These are phyloP conservation scores for Stomorhina lunata DNA, from an alignment of 2,888 invertebrate species.

Conservation along the genomic window DNA sequence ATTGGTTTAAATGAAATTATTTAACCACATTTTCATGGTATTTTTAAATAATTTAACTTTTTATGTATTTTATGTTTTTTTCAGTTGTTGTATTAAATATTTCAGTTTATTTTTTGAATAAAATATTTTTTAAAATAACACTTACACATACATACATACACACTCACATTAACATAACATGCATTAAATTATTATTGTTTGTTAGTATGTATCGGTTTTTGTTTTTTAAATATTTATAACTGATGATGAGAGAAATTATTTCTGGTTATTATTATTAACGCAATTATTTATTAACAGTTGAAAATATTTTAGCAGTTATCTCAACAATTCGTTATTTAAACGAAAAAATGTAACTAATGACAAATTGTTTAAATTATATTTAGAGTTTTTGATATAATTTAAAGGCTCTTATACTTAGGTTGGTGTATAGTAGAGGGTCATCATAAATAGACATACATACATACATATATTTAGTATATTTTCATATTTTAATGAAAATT, in stretches of 20 bases:
- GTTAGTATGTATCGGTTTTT: neutral
- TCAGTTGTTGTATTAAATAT: constrained; percentile 23
- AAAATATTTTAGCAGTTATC: neutral
- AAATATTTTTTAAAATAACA: constrained; percentile 26
- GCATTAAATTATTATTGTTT: neutral
- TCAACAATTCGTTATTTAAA: neutral
- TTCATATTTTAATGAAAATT: too few species aligned
- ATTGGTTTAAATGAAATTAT: constrained; percentile 64
- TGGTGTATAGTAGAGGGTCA: too few species aligned
- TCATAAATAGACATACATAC: too few species aligned
- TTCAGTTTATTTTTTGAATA: constrained; percentile 20
- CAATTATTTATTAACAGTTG: constrained; percentile 5
- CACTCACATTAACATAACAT: too few species aligned
- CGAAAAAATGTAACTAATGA: too few species aligned
- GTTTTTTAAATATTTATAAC: neutral
- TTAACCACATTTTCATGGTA: constrained; percentile 63
- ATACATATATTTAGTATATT: too few species aligned
- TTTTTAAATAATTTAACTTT: constrained; percentile 48
- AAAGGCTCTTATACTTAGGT: too few species aligned
- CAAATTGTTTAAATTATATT: too few species aligned
- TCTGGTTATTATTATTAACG: neutral
- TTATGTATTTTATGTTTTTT: neutral
- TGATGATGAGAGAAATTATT: neutral
- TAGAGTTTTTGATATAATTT: too few species aligned
- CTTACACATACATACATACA: neutral